Percentiles rank a stretch among this genome's conserved stretches.
phyloP scores from a whole-genome alignment of 2,888 invertebrate species.

The Rosalia funebris region DNA sequence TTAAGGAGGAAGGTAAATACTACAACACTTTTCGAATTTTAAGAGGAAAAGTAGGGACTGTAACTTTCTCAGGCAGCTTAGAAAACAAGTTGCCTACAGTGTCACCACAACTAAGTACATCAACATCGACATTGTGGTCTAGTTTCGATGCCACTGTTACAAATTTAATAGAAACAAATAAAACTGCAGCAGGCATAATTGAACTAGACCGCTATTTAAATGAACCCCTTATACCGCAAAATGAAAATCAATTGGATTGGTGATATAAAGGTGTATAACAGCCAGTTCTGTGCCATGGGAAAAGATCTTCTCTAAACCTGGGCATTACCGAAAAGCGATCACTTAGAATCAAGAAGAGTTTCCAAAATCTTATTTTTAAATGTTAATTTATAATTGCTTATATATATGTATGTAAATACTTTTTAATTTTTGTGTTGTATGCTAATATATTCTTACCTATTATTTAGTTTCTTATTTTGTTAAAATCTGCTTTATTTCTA shows the following conservation, averaged over 20 bases:
- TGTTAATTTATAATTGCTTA: neutral
- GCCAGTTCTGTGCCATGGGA: neutral
- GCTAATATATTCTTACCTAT: too few species aligned
- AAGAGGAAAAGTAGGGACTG: neutral
- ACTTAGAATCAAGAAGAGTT: neutral
- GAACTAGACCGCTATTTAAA: conserved; percentile 11
- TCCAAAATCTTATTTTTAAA: neutral
- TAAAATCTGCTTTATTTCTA: too few species aligned
- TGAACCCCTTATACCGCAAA: conserved; percentile 5
- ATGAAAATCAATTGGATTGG: neutral
- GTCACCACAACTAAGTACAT: neutral
- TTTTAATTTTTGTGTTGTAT: neutral
- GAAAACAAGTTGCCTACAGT: neutral
- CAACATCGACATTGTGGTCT: conserved; percentile 11
- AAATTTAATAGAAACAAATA: neutral
- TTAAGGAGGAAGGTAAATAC: conserved; percentile 4
- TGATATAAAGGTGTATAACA: neutral
- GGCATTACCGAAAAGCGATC: neutral
- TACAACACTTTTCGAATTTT: neutral
- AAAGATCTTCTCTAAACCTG: neutral
- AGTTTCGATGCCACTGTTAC: neutral
- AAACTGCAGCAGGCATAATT: conserved; percentile 13
- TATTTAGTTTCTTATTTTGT: too few species aligned
- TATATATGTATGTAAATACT: neutral
- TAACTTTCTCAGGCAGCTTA: neutral